Base-by-base conservation (phyloP, 2,888 invertebrate genomes). In the Melanotus villosus region DNA sequence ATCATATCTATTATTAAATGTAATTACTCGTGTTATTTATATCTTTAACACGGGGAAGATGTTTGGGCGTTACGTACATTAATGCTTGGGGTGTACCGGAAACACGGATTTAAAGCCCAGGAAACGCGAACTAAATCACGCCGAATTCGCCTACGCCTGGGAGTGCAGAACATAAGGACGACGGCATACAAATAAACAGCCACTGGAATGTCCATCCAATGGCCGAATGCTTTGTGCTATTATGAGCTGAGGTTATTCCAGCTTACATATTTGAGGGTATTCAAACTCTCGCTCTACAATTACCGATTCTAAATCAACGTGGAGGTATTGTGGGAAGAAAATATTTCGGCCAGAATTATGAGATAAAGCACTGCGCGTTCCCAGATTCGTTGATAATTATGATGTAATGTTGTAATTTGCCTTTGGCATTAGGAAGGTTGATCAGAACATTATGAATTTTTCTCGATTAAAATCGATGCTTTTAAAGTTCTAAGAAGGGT, bases 1-100 rank as follows among this genome's bases (percentile, higher is more conserved):
- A 58, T 58, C 58, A 58, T 12, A 16, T 38, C 41, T 58, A 58
- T 58, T 43, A 58, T 58, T 58, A 43, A 58, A 58, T 16, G 14
- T 32, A 52, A 58, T 38, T 18, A 38, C 38, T 12, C 12, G 9
- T 14, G 58, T 58, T 58, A 58, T 58, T 58, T 58, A 58, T 19
- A 58, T 58, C 26, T 38, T 19, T 32, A 19, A 56, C n/a, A 21
- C 26, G 14, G 26, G 26, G 38, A 54, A 54, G 57, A 58, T 26
- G 58, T 43, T 14, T 23, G 32, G 14, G 41, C 43, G 41, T 43
- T 58, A 14, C 41, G 43, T 43, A 9, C 41, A 43, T 58, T 58
- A 41, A 14, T 36, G 57, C 5, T 16, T n/a, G 43, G 58, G 41
- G 43, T 26, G 58, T 43, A 58, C 58, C 41, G 58, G 58, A 58